Evolutionary conservation across 2,797 vertebrate genomes (phyloP), one percentile per base, ranked within the genome.

Genomic region (Sebastes jordani): DNA sequence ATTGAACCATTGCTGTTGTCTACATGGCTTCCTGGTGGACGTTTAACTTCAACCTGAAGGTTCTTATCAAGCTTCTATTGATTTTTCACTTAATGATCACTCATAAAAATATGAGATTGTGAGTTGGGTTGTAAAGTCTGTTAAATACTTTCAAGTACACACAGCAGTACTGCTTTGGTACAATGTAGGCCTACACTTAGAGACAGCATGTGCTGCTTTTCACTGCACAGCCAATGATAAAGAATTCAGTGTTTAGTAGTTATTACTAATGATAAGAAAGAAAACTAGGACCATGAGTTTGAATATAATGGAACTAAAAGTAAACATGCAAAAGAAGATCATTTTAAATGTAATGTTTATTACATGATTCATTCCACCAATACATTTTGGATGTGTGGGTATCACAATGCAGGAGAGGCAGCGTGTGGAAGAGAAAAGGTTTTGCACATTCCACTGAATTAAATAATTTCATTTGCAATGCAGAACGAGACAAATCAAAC

Each of bases 311-410:
- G 38, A 38, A 14, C 4, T 8, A 16, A 52, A 27, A 58, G 2
- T 46, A 14, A 54, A 42, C 1, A 30, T 49, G 7, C 3, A 11
- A 23, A 30, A 38, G 27, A 20, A 56, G 36, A 66, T 20, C 55
- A 63, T 66, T 49, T 75, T 59, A 73, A 83, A 76, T 77, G 79
- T 72, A 61, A 76, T 86, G 25, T 94, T 95, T 92, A 93, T 92
- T 93, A 82, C 71, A 88, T 67, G 52, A 86, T 81, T 58, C 29
- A 80, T 81, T 90, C 30, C 75, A 88, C 63, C 32, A 67, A 68
- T 78, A 88, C 80, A 85, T 81, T n/a, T 83, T 58, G 42, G 76
- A 78, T 83, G 72, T 79, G 74, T 88, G 52, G 63, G 55, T 16
- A 84, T 81, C 73, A 77, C 62, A 85, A 81, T 80, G 56, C 49